Evolutionary conservation across 1,140 invertebrate genomes (phyloP), one percentile per base, ranked within the genome.

Genomic region (Colletes gigas): DNA sequence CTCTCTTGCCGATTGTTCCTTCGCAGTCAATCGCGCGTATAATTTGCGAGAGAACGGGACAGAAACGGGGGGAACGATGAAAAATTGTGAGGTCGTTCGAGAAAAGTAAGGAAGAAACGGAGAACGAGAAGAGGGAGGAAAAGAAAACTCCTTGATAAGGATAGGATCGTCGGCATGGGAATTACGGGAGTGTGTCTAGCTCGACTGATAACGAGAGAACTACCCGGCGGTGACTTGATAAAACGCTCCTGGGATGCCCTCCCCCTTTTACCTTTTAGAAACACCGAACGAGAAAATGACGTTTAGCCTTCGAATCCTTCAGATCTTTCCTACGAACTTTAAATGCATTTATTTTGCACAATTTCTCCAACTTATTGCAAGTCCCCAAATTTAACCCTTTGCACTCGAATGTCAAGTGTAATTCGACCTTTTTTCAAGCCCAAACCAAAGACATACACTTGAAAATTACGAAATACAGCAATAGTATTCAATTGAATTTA

Each of bases 1-100:
- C 72, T 88, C 82, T 77, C 47, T 55, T 14, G 55, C 44, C 81
- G 79, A 88, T 88, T 84, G 78, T 86, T 82, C 87, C 75, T 78
- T 76, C 54, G 66, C 79, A 72, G 39, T 71, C 74, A 71, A 86
- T 83, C 54, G 78, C 78, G 71, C 67, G 81, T 81, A 83, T 88
- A 88, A 88, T 88, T 88, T 82, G 68, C 81, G 69, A 76, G 66
- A 30, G 21, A 15, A 57, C n/a, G 14, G n/a, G 7, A 76, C 76
- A 50, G 67, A 78, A 68, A 78, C 21, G 47, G 65, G 44, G 41
- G n/a, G 19, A 41, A 44, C 54, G 68, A 39, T 12, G 21, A 47
- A 47, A 12, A 70, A 55, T 55, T 12, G 50, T 50, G 62, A 60
- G 71, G 71, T 71, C 54, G 52, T 12, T 12, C 15, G 54, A 17